Base-by-base conservation (phyloP, 2,888 invertebrate species). In the Byasa hedistus region DNA sequence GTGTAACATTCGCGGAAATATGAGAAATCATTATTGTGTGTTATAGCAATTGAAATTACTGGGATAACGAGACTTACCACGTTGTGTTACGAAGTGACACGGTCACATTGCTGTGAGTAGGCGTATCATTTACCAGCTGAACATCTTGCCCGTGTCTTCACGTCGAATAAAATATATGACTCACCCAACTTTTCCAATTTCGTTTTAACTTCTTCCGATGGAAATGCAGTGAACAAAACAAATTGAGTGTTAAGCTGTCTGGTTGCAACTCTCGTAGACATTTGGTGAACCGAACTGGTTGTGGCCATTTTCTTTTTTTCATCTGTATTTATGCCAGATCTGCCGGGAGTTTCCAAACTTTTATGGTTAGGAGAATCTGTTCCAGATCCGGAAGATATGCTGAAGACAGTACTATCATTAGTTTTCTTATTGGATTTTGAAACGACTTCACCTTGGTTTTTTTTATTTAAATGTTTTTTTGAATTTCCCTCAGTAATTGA, bases 181-280 rank as follows among this genome's bases (percentile, higher is more conserved):
- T 83, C 68, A 91, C 91, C 91, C 70, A 90, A 72, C 64, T 80
- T 81, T 70, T 85, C 84, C 69, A 91, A 75, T 56, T 85, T 84
- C 0, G 63, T 64, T 66, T 78, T 84, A 4, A 87, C 84, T 71
- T 84, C 83, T 39, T 84, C 70, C 17, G 54, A 60, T 0, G 87
- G 82, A 65, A 89, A 89, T 0, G 89, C 87, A 0, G 91, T 90
- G 62, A 90, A 87, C 51, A 91, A 70, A 0, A 91, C 86, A 67
- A 78, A 71, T 4, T 87, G 88, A 0, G 77, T 82, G 32, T 77
- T 79, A 44, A 69, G 63, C 10, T 68, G 69, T 57, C 80, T 76
- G 0, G 87, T 78, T 0, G 83, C 82, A 4, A 82, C 73, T 65
- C 82, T 77, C 7, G 76, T 66, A 2, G 74, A 74, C 8, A 72